These are phyloP conservation scores for Odiellus spinosus DNA, from an alignment of 2,888 invertebrate genomes.

Conservation along the genomic window DNA sequence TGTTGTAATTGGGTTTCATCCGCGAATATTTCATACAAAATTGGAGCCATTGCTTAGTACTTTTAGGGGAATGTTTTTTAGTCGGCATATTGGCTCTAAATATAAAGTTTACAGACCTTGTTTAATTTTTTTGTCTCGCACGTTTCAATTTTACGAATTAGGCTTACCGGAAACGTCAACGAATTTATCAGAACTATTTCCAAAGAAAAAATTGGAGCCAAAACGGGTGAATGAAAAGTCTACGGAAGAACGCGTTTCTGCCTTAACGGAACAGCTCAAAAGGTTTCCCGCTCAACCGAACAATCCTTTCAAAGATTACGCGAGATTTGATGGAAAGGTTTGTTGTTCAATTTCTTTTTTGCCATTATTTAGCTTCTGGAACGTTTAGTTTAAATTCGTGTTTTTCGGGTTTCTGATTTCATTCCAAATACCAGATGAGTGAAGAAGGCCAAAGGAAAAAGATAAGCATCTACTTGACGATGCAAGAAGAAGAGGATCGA, in stretches of 20 bases:
- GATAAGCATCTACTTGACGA: slow-evolving; percentile 76
- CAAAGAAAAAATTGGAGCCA: slow-evolving; percentile 18
- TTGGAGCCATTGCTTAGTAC: no score
- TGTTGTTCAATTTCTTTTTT: slow-evolving; percentile 5
- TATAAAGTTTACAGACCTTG: no score
- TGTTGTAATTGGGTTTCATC: no score
- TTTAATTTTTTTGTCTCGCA: neutral
- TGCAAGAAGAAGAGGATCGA: slow-evolving; percentile 62
- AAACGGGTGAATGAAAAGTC: slow-evolving; percentile 46
- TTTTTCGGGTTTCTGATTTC: no score
- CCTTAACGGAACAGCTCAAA: slow-evolving; percentile 55
- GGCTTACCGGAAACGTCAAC: neutral
- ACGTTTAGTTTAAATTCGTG: no score
- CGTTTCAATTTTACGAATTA: no score
- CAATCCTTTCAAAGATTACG: slow-evolving; percentile 76
- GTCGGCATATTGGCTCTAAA: no score
- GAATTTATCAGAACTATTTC: slow-evolving; percentile 21
- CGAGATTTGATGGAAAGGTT: slow-evolving; percentile 72
- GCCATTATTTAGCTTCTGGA: neutral
- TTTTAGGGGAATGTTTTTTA: no score
- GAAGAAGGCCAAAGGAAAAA: slow-evolving; percentile 60
- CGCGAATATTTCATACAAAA: no score
- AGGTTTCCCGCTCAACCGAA: slow-evolving; percentile 58
- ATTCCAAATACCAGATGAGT: slow-evolving; percentile 24
- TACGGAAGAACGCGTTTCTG: slow-evolving; percentile 34